Conservation (phyloP, 1,140 invertebrate genomes). For the Euglossa dilemma region DNA sequence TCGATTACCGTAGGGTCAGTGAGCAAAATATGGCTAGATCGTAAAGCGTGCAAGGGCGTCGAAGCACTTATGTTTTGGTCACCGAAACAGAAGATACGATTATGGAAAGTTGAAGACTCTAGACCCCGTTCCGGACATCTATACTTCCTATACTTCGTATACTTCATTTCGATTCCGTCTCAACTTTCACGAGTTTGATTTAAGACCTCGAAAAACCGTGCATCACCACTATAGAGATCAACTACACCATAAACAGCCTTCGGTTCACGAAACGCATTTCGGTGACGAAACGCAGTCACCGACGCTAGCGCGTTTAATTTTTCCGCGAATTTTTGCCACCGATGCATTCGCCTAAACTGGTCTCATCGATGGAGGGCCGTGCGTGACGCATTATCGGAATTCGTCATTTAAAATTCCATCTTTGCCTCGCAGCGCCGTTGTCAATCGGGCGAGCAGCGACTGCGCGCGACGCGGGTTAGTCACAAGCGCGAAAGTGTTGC, state of each 20-base stretch:
- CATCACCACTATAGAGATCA: too few species aligned
- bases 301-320: neutral
- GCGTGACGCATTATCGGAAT: conserved; percentile 6
- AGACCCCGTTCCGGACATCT: neutral
- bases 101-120: neutral
- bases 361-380: neutral
- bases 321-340: too few species aligned
- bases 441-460: conserved; percentile 46
- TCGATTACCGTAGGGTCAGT: neutral
- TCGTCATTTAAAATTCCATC: too few species aligned
- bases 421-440: conserved; percentile 19
- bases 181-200: too few species aligned
- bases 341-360: neutral
- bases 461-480: neutral
- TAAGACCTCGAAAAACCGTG: too few species aligned
- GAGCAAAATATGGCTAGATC: neutral
- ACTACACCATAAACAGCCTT: too few species aligned
- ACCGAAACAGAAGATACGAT: neutral
- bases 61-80: neutral
- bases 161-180: neutral
- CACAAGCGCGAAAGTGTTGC: conserved; percentile 39
- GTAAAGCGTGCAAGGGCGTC: neutral
- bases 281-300: too few species aligned
- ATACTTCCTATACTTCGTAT: neutral
- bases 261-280: too few species aligned